A percentile compares a stretch with the other conserved stretches of the same genome.
Conservation (phyloP, 1,140 invertebrate species). For the Cydia amplana region DNA sequence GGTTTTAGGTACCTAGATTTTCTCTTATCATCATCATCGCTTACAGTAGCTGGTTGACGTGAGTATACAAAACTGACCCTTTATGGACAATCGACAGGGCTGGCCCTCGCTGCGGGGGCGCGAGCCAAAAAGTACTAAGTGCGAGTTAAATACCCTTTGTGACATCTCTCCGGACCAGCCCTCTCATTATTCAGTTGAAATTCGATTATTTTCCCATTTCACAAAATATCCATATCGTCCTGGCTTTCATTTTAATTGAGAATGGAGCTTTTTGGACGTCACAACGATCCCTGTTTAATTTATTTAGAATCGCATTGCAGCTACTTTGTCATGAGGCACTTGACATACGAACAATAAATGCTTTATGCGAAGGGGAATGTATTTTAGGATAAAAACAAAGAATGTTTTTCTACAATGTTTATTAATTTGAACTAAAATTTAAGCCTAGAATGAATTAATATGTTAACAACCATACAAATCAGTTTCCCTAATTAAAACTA, state of each 20-base stretch:
- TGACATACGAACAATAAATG: conserved; percentile 19
- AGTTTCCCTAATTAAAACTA: too few relatives aligned
- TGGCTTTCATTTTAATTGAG: conserved; percentile 74
- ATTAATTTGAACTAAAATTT: too few relatives aligned
- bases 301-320: conserved; percentile 52
- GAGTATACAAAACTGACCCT: conserved; percentile 14
- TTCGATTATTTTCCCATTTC: conserved; percentile 79
- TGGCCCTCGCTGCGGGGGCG: conserved; percentile 49
- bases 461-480: too few relatives aligned
- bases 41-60: not conserved
- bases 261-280: conserved; percentile 65
- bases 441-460: too few relatives aligned
- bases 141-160: conserved; percentile 78
- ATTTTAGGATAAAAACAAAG: not conserved
- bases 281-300: conserved; percentile 61
- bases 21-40: not conserved
- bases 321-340: conserved; percentile 42
- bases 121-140: conserved; percentile 75
- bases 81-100: conserved; percentile 42
- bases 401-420: not conserved
- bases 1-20: too few relatives aligned
- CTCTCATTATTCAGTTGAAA: conserved; percentile 78
- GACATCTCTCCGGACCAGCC: conserved; percentile 57
- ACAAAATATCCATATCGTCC: conserved; percentile 77
- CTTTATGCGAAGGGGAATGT: conserved; percentile 9